Conservation (phyloP, 1,140 invertebrate species). For the Caenorhabditis remanei region DNA sequence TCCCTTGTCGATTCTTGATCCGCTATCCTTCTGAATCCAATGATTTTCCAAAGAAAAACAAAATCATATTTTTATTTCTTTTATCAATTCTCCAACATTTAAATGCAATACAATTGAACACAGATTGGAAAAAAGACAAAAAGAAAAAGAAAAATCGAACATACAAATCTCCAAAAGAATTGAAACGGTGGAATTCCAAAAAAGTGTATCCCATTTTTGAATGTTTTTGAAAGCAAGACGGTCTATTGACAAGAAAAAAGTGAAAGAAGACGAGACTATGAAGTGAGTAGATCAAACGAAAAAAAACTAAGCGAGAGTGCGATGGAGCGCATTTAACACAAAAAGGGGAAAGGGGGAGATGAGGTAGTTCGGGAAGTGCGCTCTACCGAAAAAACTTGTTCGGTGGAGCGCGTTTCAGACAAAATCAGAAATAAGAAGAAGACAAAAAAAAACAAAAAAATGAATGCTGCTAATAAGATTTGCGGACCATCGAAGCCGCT, state of each 20-base stretch:
- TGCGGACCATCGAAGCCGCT: constrained; percentile 39
- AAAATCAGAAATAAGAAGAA: not conserved
- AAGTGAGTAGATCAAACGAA: constrained; percentile 24
- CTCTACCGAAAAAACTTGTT: too few relatives aligned
- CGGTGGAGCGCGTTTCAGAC: not conserved
- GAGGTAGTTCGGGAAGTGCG: constrained; percentile 17
- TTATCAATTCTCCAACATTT: too few relatives aligned
- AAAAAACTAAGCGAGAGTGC: not conserved
- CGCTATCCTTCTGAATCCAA: not conserved
- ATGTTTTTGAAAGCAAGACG: not conserved
- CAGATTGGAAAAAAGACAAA: too few relatives aligned
- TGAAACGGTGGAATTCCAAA: too few relatives aligned
- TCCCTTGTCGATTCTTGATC: not conserved
- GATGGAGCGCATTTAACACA: not conserved
- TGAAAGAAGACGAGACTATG: not conserved
- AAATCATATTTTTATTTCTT: not conserved
- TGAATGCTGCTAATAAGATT: too few relatives aligned
- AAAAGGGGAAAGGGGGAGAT: not conserved
- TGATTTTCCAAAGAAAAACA: not conserved
- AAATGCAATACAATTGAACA: too few relatives aligned
- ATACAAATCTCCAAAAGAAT: constrained; percentile 7
- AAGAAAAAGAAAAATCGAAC: too few relatives aligned
- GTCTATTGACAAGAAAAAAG: not conserved
- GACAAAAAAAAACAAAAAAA: not conserved
- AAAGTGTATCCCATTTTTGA: not conserved